Evolutionary conservation across 2,888 invertebrate species (phyloP).

Genomic region (Hecatera dysodea): DNA sequence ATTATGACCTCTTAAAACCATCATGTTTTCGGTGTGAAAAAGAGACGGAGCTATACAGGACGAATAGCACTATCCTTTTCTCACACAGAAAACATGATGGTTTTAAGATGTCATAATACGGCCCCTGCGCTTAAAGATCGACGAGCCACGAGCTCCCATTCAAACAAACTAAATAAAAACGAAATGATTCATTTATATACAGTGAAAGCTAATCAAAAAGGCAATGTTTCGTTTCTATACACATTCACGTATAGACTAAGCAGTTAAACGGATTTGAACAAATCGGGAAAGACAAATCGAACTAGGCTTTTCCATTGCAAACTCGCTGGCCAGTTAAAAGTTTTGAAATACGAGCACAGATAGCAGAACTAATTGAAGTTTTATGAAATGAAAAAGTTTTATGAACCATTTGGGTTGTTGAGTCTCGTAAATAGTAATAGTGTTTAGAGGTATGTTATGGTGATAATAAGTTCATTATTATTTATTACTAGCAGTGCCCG

Average conservation of each 20-base stretch:
- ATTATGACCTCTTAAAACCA: no score
- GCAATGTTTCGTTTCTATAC: conserved; percentile 19
- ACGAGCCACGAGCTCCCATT: no score
- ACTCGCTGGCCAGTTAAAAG: conserved; percentile 47
- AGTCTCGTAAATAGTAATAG: background rate
- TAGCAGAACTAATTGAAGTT: conserved; percentile 51
- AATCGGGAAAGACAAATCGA: conserved; percentile 57
- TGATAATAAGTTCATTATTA: no score
- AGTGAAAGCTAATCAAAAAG: conserved; percentile 34
- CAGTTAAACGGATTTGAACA: conserved; percentile 55
- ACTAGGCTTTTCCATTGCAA: conserved; percentile 58
- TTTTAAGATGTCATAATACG: no score
- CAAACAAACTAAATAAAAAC: conserved; percentile 8
- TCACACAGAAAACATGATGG: no score
- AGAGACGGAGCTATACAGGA: no score
- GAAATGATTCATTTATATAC: conserved; percentile 25
- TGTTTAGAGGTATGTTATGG: background rate
- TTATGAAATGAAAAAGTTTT: conserved; percentile 43
- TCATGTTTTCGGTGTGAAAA: no score
- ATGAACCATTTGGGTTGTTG: conserved; percentile 5
- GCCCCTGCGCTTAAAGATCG: no score
- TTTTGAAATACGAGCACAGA: conserved; percentile 47
- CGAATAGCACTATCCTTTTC: no score
- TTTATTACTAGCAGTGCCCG: no score
- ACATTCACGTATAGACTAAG: conserved; percentile 31